Evolutionary conservation across 2,797 vertebrate genomes (phyloP).

Genomic region (Sebastes variabilis): DNA sequence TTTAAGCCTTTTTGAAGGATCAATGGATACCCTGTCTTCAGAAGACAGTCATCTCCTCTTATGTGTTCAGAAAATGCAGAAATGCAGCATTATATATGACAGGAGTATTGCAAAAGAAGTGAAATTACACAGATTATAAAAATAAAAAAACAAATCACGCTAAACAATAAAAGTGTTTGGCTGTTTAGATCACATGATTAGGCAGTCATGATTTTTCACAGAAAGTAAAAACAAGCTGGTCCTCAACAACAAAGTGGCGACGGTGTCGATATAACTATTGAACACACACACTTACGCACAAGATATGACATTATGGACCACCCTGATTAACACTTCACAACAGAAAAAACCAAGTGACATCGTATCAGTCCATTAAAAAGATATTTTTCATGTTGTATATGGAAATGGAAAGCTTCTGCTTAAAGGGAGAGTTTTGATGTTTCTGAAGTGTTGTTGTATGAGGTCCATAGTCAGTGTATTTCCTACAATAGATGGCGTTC

Average conservation of each 20-base stretch:
- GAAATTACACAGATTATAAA: slow-evolving; percentile 22
- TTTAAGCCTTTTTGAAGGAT: slow-evolving; percentile 23
- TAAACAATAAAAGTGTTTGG: slow-evolving; percentile 18
- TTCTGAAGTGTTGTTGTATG: not conserved
- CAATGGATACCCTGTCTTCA: slow-evolving; percentile 14
- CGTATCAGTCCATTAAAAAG: slow-evolving; percentile 22
- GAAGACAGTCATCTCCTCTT: slow-evolving; percentile 8
- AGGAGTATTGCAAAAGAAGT: slow-evolving; percentile 17
- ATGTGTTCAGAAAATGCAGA: not conserved
- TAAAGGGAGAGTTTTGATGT: not conserved
- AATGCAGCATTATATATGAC: slow-evolving; percentile 7
- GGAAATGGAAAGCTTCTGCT: slow-evolving; percentile 13
- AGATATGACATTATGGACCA: slow-evolving; percentile 4
- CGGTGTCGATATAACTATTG: not conserved
- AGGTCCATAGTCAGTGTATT: not conserved
- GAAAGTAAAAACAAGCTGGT: slow-evolving; percentile 43
- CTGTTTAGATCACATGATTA: slow-evolving; percentile 41
- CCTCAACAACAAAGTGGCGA: not conserved
- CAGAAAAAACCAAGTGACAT: not conserved
- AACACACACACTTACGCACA: not conserved
- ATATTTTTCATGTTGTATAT: not conserved
- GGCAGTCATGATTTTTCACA: slow-evolving; percentile 46
- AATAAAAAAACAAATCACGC: slow-evolving; percentile 16
- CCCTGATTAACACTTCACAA: slow-evolving; percentile 21
- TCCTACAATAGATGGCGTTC: not conserved